Evolutionary conservation across 1,140 invertebrate species (phyloP).

Genomic region (Paramacrobiotus metropolitanus): DNA sequence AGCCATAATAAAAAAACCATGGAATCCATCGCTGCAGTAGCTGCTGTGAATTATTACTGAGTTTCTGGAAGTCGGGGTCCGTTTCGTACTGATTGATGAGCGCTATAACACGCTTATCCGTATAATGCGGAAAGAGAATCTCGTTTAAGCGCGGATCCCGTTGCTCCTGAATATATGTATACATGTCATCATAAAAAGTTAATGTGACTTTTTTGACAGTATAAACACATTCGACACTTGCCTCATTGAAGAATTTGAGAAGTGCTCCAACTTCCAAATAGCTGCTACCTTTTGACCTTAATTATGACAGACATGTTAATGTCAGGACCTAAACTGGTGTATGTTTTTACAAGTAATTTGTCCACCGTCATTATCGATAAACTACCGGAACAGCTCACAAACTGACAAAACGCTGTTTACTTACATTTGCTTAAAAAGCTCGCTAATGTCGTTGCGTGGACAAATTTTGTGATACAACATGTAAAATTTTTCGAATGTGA

Average conservation of each 20-base stretch:
- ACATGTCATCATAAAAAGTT: too few species aligned
- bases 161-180: slow-evolving; percentile 58
- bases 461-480: slow-evolving; percentile 96
- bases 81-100: slow-evolving; percentile 85
- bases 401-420: slow-evolving; percentile 22
- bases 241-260: too few species aligned
- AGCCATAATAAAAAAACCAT: slow-evolving; percentile 4
- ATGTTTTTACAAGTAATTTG: too few species aligned
- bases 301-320: too few species aligned
- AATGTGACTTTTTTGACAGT: too few species aligned
- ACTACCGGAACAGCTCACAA: slow-evolving; percentile 6
- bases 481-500: slow-evolving; percentile 98
- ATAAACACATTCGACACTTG: too few species aligned
- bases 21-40: background rate
- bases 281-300: too few species aligned
- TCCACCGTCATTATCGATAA: too few species aligned
- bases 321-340: too few species aligned
- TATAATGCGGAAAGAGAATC: slow-evolving; percentile 91
- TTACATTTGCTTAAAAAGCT: slow-evolving; percentile 88
- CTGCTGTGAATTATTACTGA: slow-evolving; percentile 34
- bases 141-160: slow-evolving; percentile 94
- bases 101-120: slow-evolving; percentile 70
- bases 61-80: slow-evolving; percentile 46
- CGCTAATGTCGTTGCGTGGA: slow-evolving; percentile 94
- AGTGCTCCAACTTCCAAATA: too few species aligned